Evolutionary conservation across 2,113 vertebrate genomes (phyloP).

Genomic region (Falco punctatus): DNA sequence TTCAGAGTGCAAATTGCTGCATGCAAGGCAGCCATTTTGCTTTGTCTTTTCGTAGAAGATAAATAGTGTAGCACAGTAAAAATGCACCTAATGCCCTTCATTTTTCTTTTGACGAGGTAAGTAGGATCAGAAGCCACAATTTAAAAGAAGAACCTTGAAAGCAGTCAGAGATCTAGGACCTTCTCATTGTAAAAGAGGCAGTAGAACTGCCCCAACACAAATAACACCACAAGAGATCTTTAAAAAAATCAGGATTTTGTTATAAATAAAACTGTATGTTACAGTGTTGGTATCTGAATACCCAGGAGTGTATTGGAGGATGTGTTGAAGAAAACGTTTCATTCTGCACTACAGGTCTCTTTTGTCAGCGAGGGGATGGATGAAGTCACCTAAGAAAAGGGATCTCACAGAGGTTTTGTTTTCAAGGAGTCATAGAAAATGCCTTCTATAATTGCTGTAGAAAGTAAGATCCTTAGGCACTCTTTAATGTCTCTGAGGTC

Average conservation of each 20-base stretch:
- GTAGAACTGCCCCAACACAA: neutral
- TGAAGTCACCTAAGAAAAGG: neutral
- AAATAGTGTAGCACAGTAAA: conserved; percentile 3
- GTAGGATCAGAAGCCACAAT: neutral
- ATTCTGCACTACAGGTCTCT: neutral
- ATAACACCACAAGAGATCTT: neutral
- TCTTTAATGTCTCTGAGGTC: neutral
- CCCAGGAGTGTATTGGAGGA: neutral
- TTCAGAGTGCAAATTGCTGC: conserved; percentile 28
- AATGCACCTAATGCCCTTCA: conserved; percentile 27
- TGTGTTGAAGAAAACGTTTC: neutral
- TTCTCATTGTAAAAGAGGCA: neutral
- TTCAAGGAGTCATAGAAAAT: neutral
- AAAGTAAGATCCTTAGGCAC: neutral
- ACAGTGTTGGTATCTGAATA: neutral
- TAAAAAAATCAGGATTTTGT: neutral
- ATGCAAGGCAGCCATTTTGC: conserved; percentile 50
- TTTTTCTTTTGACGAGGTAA: conserved; percentile 35
- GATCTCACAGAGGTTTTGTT: neutral
- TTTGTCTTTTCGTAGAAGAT: conserved; percentile 37
- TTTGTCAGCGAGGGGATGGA: neutral
- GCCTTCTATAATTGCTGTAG: neutral
- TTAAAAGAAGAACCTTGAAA: neutral
- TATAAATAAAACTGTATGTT: neutral
- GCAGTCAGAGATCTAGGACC: neutral